phyloP scores from a whole-genome alignment of 2,113 vertebrate species.

The Dendrocopos noguchii region DNA sequence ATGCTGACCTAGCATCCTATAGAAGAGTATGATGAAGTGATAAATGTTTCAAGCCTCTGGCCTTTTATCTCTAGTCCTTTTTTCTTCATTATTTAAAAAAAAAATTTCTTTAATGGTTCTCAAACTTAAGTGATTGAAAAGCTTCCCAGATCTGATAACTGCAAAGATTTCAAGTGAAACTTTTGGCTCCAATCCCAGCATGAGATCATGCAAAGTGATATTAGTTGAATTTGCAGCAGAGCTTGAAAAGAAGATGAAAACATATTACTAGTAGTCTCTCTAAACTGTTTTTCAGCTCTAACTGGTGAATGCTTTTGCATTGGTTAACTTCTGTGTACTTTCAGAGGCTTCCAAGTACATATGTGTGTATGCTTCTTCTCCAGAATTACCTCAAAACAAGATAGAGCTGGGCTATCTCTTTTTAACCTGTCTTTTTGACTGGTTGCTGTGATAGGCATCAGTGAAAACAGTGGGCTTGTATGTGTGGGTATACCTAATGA shows the following conservation, averaged over 20 bases:
- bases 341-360: not conserved
- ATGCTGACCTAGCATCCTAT: conserved; percentile 47
- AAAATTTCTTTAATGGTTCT: not conserved
- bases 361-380: not conserved
- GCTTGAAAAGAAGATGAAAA: conserved; percentile 31
- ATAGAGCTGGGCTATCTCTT: not conserved
- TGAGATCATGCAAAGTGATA: conserved; percentile 52
- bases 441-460: not conserved
- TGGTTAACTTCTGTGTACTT: not conserved
- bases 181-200: conserved; percentile 59
- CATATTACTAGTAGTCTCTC: not conserved
- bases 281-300: not conserved
- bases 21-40: conserved; percentile 54
- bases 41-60: conserved; percentile 57
- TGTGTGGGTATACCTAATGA: not conserved
- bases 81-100: not conserved
- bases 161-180: conserved; percentile 63
- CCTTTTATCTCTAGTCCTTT: conserved; percentile 18
- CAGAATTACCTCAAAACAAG: not conserved
- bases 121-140: conserved; percentile 59
- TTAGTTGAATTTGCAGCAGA: conserved; percentile 46
- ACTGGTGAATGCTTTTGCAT: not conserved
- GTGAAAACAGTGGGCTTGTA: not conserved
- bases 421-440: not conserved
- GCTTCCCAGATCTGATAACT: conserved; percentile 72